Base-by-base conservation (phyloP, 2,888 invertebrate genomes). In the Phorcus lineatus region DNA sequence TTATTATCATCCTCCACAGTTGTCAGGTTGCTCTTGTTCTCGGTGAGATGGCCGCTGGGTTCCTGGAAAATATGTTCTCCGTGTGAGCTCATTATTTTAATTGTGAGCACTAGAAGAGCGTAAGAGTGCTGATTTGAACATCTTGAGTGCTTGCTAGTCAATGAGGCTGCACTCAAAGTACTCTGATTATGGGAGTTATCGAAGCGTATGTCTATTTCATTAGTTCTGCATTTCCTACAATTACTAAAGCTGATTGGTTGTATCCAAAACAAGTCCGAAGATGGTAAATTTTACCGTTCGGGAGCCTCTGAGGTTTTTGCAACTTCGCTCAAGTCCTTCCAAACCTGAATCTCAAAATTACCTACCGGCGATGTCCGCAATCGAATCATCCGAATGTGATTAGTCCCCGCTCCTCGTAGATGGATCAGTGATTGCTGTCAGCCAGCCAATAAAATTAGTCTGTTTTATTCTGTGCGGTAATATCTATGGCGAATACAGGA, bases 141-240 rank as follows among this genome's bases (percentile, higher is more conserved):
- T 36, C 36, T 70, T 40, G 36, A 70, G 70, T 70, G 70, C 16
- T 36, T 40, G 36, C 16, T 40, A 36, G 70, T 36, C 70, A 70
- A 70, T 70, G 70, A 70, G 19, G 40, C 28, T 31, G 70, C 36
- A 31, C 70, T 40, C 70, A 11, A 28, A 36, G 36, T 40, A 7
- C 36, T 31, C 40, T 36, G 40, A 36, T 70, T 70, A 36, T 36
- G n/a, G 17, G 13, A 70, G 19, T 24, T 36, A 70, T 7, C n/a
- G 70, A 70, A 36, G 70, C 70, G 36, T 70, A 70, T 36, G 70
- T 70, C 70, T 36, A 70, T 70, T 70, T 70, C 70, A 70, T 70
- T 70, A 70, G 70, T 70, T 70, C 40, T 31, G 70, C 70, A 70
- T 36, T 70, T 31, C 31, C 70, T 70, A 70, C 70, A 70, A 70